A percentile compares a stretch with the other conserved stretches of the same genome.
Conservation (phyloP, 2,113 vertebrate species). For the Verasper variegatus region DNA sequence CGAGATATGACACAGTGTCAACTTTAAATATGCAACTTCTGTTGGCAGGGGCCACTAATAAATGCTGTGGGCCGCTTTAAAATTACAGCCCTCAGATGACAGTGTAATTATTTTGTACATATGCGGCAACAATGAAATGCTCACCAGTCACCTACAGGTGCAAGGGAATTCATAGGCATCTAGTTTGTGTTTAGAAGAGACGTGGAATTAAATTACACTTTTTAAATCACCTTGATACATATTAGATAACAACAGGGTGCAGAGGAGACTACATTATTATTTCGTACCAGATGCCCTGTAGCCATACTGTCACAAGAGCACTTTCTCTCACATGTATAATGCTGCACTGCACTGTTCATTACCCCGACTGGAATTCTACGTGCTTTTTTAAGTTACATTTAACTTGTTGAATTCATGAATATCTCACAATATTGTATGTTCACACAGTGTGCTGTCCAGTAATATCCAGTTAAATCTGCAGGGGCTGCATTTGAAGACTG, state of each 20-base stretch:
- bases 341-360: not conserved
- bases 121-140: not conserved
- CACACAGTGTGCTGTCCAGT: not conserved
- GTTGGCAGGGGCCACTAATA: not conserved
- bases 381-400: not conserved
- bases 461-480: not conserved
- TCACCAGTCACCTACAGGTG: not conserved
- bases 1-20: slow-evolving; percentile 9
- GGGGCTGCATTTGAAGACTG: too few species aligned
- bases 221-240: slow-evolving; percentile 2
- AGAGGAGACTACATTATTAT: not conserved
- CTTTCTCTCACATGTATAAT: not conserved
- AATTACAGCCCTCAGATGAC: not conserved
- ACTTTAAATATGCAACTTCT: not conserved
- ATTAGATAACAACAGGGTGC: not conserved
- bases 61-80: not conserved
- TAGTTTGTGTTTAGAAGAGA: not conserved
- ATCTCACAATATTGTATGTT: too few species aligned
- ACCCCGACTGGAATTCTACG: not conserved
- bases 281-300: not conserved
- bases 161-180: not conserved
- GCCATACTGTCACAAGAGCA: not conserved
- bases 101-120: slow-evolving; percentile 13
- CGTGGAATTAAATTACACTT: not conserved
- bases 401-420: not conserved